Conservation (phyloP, 1,140 invertebrate genomes). For the Ooceraea biroi region DNA sequence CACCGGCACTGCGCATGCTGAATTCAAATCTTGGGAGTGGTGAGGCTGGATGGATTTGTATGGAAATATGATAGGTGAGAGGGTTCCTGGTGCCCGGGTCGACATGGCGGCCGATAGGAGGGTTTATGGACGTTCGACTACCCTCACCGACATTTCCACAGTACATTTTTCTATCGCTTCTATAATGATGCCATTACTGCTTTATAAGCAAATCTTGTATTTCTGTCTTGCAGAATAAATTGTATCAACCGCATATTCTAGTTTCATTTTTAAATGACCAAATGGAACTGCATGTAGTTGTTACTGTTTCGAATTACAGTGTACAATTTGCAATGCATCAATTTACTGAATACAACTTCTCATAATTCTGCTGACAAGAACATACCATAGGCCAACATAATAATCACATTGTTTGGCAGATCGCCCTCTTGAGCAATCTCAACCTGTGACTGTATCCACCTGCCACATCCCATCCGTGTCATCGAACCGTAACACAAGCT, state of each 20-base stretch:
- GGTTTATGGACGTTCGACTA: constrained; percentile 31
- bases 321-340: background rate
- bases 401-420: constrained; percentile 54
- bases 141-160: constrained; percentile 26
- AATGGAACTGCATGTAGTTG: background rate
- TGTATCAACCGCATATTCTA: background rate
- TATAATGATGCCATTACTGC: background rate
- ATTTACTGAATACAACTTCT: constrained; percentile 10
- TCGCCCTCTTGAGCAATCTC: constrained; percentile 28
- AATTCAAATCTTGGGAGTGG: constrained; percentile 83
- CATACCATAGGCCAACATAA: constrained; percentile 14
- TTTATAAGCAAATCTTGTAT: background rate
- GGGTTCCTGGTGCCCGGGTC: background rate
- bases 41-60: constrained; percentile 67
- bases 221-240: background rate
- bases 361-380: background rate
- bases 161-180: constrained; percentile 11
- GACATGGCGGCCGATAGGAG: constrained; percentile 64
- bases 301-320: background rate
- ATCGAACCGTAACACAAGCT: constrained; percentile 31
- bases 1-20: constrained; percentile 81
- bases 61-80: constrained; percentile 79
- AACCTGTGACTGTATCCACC: constrained; percentile 57
- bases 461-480: constrained; percentile 37
- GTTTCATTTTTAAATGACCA: background rate